Evolutionary conservation across 2,797 vertebrate genomes (phyloP).

Genomic region (Leuciscus waleckii): DNA sequence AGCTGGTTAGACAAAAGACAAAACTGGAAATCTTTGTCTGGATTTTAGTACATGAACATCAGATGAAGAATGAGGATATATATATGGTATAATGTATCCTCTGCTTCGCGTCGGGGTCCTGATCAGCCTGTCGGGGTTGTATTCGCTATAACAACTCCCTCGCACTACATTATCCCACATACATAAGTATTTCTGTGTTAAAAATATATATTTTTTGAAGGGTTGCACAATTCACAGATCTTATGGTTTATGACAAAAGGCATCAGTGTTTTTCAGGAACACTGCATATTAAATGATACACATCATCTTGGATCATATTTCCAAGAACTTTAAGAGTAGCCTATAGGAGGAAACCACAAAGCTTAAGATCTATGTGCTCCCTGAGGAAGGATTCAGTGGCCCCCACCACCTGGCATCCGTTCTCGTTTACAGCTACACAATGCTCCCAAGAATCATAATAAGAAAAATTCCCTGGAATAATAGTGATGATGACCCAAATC

Average conservation of each 20-base stretch:
- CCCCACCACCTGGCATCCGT: constrained; percentile 9
- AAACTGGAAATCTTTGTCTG: neutral
- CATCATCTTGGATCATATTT: neutral
- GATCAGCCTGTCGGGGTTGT: no score
- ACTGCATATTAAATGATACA: neutral
- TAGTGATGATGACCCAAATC: neutral
- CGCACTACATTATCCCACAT: no score
- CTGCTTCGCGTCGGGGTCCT: no score
- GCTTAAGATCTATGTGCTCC: neutral
- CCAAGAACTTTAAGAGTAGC: neutral
- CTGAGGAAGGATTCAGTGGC: neutral
- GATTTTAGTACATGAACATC: neutral
- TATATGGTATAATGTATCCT: no score
- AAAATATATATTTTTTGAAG: no score
- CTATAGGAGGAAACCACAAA: neutral
- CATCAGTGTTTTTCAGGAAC: neutral
- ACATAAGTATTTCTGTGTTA: no score
- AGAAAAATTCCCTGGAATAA: neutral
- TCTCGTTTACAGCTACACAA: constrained; percentile 13
- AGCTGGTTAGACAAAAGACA: neutral
- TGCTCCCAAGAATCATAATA: neutral
- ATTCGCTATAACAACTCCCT: no score
- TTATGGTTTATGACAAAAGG: neutral
- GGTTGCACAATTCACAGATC: neutral
- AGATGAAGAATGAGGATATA: neutral